phyloP scores from a whole-genome alignment of 2,113 vertebrate species.

The Gopherus evgoodei region DNA sequence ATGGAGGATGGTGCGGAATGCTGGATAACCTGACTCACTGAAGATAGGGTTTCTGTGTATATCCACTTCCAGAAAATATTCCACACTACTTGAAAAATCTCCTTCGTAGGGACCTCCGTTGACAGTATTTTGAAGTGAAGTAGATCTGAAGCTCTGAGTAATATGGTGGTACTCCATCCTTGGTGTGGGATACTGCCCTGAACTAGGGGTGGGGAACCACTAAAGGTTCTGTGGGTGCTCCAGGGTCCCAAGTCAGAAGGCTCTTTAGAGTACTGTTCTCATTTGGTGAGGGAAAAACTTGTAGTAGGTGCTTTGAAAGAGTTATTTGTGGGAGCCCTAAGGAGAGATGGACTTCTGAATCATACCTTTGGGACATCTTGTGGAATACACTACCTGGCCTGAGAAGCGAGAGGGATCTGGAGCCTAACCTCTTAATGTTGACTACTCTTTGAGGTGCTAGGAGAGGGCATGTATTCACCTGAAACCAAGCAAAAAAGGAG shows the following conservation, averaged over 20 bases:
- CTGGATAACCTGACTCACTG: neutral
- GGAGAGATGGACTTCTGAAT: rapidly evolving
- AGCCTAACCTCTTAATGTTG: neutral
- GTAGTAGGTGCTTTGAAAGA: neutral
- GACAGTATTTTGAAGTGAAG: slow-evolving; percentile 1
- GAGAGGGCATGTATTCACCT: neutral
- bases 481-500: neutral
- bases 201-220: neutral
- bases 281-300: neutral
- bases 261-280: slow-evolving; percentile 8
- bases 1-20: neutral
- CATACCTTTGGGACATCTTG: neutral
- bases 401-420: neutral
- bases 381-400: rapidly evolving
- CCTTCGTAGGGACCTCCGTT: neutral
- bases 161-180: neutral
- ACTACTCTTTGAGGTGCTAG: neutral
- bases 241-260: slow-evolving; percentile 1
- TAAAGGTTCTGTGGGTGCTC: slow-evolving; percentile 3
- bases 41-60: neutral
- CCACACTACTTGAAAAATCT: slow-evolving; percentile 14
- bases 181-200: neutral
- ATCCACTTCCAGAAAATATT: neutral
- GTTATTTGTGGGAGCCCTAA: neutral
- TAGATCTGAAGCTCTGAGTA: slow-evolving; percentile 25